Conservation (phyloP, 1,140 invertebrate species). For the Pentalonia nigronervosa region DNA sequence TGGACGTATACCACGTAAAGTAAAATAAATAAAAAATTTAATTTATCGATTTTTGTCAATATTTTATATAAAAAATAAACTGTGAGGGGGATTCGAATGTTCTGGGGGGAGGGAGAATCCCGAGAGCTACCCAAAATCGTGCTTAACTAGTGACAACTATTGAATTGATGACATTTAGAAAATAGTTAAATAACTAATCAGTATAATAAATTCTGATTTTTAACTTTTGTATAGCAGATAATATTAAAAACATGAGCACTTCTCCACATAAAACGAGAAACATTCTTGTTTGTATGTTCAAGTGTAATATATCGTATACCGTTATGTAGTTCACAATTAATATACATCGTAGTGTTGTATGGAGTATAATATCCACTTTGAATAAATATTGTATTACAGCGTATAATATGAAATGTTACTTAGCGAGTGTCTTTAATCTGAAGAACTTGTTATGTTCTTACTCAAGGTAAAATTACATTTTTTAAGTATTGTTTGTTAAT, state of each 20-base stretch:
- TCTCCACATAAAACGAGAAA: not conserved
- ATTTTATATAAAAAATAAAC: not conserved
- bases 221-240: not conserved
- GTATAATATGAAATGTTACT: not conserved
- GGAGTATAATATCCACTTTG: not conserved
- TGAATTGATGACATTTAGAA: not conserved
- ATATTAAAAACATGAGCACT: not conserved
- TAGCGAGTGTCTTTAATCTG: not conserved
- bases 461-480: not conserved
- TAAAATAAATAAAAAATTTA: not conserved
- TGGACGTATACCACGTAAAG: not conserved
- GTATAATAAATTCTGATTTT: not conserved
- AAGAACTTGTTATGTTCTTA: not conserved
- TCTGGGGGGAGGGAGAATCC: no score
- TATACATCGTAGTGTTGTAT: not conserved
- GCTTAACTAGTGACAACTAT: not conserved
- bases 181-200: not conserved
- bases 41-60: not conserved
- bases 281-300: not conserved
- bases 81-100: no score
- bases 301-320: not conserved
- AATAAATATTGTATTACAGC: slow-evolving; percentile 23
- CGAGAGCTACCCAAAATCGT: not conserved
- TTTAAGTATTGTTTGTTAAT: not conserved
- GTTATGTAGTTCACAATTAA: not conserved